Evolutionary conservation across 1,140 invertebrate species (phyloP).

Genomic region (Augochlora pura): DNA sequence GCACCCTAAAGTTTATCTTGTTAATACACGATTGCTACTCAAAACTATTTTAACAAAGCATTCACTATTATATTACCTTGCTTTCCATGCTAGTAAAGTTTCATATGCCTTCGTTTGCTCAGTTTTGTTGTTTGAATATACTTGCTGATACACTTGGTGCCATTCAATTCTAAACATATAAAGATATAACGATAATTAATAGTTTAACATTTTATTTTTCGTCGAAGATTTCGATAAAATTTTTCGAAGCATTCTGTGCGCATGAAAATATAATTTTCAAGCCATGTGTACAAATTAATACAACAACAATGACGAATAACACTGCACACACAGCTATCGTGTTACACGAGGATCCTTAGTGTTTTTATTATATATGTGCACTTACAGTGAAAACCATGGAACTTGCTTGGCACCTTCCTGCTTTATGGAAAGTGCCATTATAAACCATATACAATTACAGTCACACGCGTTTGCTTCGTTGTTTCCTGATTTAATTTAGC

Average conservation of each 20-base stretch:
- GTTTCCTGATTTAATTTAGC: neutral
- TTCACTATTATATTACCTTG: conserved; percentile 68
- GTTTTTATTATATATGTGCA: conserved; percentile 23
- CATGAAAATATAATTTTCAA: no score
- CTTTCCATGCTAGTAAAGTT: conserved; percentile 83
- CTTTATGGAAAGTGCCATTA: conserved; percentile 65
- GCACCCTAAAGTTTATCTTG: conserved; percentile 75
- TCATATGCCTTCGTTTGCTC: conserved; percentile 80
- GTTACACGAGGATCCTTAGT: neutral
- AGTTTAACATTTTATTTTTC: neutral
- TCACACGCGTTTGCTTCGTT: neutral
- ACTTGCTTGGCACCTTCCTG: conserved; percentile 66
- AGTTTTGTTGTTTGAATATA: conserved; percentile 78
- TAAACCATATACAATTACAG: conserved; percentile 35
- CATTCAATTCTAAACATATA: conserved; percentile 80
- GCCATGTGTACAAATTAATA: no score
- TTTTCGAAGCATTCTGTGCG: no score
- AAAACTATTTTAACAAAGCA: neutral
- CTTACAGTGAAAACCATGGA: conserved; percentile 75
- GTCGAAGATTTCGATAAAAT: no score
- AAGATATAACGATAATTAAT: neutral
- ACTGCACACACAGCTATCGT: no score
- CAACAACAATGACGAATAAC: no score
- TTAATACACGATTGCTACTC: conserved; percentile 4
- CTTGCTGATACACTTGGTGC: conserved; percentile 80